Base-by-base conservation (phyloP, 2,113 vertebrate species). In the Melanocharis versteri region DNA sequence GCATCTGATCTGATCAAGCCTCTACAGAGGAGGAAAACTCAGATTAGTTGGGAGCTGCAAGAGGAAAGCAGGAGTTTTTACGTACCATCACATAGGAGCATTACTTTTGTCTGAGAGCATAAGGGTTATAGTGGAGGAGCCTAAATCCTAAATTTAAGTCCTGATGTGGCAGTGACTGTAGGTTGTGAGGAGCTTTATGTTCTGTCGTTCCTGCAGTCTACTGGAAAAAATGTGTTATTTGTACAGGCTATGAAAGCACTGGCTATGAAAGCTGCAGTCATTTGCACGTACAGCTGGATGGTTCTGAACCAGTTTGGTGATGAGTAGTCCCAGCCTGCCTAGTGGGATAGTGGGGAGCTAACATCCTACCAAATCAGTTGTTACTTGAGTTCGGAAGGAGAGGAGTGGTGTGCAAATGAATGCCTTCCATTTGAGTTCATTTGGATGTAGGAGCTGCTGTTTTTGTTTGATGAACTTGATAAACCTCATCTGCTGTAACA, bases 391-490 rank as follows among this genome's bases (percentile, higher is more conserved):
- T 11, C 2, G 50, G 70, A 87, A 89, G 44, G 35, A 69, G 53
- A 82, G 56, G 60, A 82, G 57, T 1, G 4, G 33, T 40, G 48
- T 60, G 48, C 40, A 87, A 72, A 85, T 65, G 53, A 87, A 68
- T 72, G 53, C 83, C 13, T 96, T 91, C 28, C 40, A 45, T 69
- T 68, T 85, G 70, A 87, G 42, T 76, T 89, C 35, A 79, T 94
- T 91, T 91, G 89, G 68, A 60, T 62, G 31, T 56, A 60, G 66
- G 57, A 91, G 65, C 70, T 72, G 83, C 83, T 96, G 87, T 2
- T 94, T 95, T 93, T 57, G 53, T 90, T 89, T 94, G 91, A 97
- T 94, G 79, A 83, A 84, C 48, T 45, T 79, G 93, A 92, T 97
- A 97, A 96, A 86, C 86, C 62, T 92, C 57, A 28, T 92, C 62